These are phyloP conservation scores for Elegia similella DNA, from an alignment of 2,888 invertebrate species.

Conservation along the genomic window DNA sequence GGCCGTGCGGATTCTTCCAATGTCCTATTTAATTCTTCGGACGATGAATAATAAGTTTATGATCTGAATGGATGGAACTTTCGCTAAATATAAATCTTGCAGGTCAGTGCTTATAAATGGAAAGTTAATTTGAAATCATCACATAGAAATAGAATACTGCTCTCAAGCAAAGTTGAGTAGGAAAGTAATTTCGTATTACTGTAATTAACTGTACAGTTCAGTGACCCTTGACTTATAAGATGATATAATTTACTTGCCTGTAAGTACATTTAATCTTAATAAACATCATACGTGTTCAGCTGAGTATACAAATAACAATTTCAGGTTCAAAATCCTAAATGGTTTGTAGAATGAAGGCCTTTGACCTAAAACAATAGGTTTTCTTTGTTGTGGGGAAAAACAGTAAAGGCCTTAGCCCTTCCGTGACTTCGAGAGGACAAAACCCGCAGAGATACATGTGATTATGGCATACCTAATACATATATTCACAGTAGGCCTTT, in stretches of 20 bases:
- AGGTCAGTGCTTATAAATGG: not conserved
- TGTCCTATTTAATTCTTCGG: constrained; percentile 2
- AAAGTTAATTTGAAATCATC: too few relatives aligned
- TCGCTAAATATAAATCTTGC: not conserved
- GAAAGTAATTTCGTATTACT: not conserved
- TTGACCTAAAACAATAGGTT: not conserved
- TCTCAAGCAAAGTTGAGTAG: too few relatives aligned
- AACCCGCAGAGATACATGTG: not conserved
- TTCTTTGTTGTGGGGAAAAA: not conserved
- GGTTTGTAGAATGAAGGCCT: not conserved
- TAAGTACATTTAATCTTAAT: not conserved
- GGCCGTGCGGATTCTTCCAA: not conserved
- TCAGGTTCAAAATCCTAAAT: not conserved
- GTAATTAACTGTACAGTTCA: not conserved
- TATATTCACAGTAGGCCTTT: not conserved
- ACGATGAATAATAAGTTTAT: not conserved
- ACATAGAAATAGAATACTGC: too few relatives aligned
- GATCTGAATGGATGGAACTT: not conserved
- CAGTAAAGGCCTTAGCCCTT: not conserved
- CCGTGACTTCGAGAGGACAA: not conserved
- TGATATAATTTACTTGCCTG: not conserved
- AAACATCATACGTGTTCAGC: not conserved
- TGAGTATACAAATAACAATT: not conserved
- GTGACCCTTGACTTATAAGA: not conserved
- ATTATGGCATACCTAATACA: not conserved